Evolutionary conservation across 2,797 vertebrate genomes (phyloP).

Genomic region (Ceryle rudis): DNA sequence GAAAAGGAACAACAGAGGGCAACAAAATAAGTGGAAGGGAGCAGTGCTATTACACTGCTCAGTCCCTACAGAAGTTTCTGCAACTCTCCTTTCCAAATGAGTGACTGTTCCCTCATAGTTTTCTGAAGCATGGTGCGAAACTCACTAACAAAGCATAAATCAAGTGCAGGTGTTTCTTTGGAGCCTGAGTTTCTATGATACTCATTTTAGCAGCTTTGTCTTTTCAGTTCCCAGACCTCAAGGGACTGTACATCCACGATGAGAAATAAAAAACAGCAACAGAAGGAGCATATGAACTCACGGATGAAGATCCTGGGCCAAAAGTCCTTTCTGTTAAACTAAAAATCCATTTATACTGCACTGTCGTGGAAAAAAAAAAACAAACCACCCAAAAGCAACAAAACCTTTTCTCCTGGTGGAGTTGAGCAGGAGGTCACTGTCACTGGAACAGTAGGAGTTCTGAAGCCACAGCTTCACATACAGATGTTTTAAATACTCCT

Average conservation of each 20-base stretch:
- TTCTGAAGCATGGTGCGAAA: background rate
- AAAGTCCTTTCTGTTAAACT: background rate
- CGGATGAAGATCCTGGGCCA: background rate
- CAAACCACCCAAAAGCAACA: background rate
- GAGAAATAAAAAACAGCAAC: background rate
- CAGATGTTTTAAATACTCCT: background rate
- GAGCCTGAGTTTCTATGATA: background rate
- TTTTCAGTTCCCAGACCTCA: background rate
- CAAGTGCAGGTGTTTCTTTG: background rate
- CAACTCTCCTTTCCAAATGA: background rate
- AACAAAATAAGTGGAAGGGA: background rate
- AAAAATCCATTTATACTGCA: background rate
- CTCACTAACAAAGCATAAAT: background rate
- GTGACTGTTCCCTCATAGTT: background rate
- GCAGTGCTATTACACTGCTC: background rate
- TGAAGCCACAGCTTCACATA: background rate
- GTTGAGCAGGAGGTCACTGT: background rate
- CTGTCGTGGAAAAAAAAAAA: background rate
- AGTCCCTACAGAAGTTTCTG: background rate
- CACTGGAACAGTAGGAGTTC: background rate
- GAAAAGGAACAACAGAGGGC: background rate
- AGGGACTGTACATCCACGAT: background rate
- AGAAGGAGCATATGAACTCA: background rate
- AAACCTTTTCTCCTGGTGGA: background rate
- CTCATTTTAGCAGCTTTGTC: background rate